These are phyloP conservation scores for Caenorhabditis drosophilae DNA, from an alignment of 2,888 invertebrate species.

Conservation along the genomic window DNA sequence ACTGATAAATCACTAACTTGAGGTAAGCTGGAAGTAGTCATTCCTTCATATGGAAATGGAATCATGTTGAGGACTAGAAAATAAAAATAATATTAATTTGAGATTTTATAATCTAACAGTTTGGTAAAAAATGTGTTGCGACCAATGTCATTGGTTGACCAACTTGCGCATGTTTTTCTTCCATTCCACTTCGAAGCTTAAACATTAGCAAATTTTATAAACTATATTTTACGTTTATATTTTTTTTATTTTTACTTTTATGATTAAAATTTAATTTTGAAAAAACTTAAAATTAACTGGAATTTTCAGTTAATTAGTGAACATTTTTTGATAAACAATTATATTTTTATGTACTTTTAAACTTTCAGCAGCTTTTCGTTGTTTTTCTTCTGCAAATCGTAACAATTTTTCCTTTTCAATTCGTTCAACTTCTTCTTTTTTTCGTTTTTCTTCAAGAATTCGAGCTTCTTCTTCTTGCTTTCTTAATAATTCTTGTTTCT, in stretches of 20 bases:
- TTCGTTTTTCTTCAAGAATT: constrained; percentile 19
- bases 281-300: too few species aligned
- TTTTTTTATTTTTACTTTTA: too few species aligned
- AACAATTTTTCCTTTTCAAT: constrained; percentile 27
- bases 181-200: constrained; percentile 31
- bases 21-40: constrained; percentile 35
- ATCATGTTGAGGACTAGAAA: constrained; percentile 52
- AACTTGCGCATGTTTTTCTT: constrained; percentile 25
- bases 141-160: constrained; percentile 56
- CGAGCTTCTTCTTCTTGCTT: constrained; percentile 18
- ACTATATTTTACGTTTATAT: too few species aligned
- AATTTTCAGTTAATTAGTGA: too few species aligned
- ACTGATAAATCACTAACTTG: constrained; percentile 31
- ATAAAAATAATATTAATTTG: neutral
- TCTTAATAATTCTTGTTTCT: neutral
- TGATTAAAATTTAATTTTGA: too few species aligned
- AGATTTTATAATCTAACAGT: constrained; percentile 51
- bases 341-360: constrained; percentile 7
- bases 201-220: constrained; percentile 1
- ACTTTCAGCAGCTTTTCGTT: constrained; percentile 16
- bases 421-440: constrained; percentile 23
- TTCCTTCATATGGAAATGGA: constrained; percentile 56
- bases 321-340: too few species aligned
- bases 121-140: constrained; percentile 57
- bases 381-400: constrained; percentile 31